Evolutionary conservation across 2,797 vertebrate species (phyloP), one percentile per base, ranked within the genome.

Genomic region (Phoxinus dragarum): DNA sequence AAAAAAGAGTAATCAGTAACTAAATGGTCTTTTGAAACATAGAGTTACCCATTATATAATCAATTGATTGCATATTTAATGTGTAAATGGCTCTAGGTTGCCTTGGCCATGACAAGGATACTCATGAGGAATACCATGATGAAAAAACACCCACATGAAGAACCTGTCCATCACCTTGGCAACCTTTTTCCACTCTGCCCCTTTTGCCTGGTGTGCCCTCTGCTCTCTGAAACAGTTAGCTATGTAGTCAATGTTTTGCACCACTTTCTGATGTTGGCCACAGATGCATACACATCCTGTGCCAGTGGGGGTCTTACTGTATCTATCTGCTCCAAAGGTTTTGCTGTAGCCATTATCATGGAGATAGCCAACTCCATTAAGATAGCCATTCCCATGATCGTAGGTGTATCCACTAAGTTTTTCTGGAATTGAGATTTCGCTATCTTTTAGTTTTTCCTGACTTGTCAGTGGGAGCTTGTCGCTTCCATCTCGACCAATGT

Each of bases 111-210:
- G 89, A 99, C 96, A 87, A 99, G 93, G 89, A 98, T 92, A 1
- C 98, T 99, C 98, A 99, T 99, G 77, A 99, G 97, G 90, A 99
- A 98, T 76, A 99, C 98, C 98, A 99, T 99, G 31, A 96, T 77
- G 87, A 99, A 99, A 99, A 91, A 99, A 99, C 90, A 99, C 94
- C 98, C 98, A 99, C 98, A 99, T 99, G 92, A 99, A 99, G 93
- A 99, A 99, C 5, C 98, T 93, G 90, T 99, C 98, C 96, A 99
- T 99, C 92, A 99, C 98, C 94, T 98, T 99, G 67, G 98, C 98
- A 0, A 99, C 96, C 90, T 99, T 99, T 92, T 98, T 99, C 98
- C 98, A 99, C 77, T 99, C 97, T 0, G 96, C 96, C 8, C 95
- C 97, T 93, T 97, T 99, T 86, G 96, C 94, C 6, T 94, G 91